Base-by-base conservation (phyloP, 2,797 vertebrate genomes). In the Myotis planiceps region DNA sequence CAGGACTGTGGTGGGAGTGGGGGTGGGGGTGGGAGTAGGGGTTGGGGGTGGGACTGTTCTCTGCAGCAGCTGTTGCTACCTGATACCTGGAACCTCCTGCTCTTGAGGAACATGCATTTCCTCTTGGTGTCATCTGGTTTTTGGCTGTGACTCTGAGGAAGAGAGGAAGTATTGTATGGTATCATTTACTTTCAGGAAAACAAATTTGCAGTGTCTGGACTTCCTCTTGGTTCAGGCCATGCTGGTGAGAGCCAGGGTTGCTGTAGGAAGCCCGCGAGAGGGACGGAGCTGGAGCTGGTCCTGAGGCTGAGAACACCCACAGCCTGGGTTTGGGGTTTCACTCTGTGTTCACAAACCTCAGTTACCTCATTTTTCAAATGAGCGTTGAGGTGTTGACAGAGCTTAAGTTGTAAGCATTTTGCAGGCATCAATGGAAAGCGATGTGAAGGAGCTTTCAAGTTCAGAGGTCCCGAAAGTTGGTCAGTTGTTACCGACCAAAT, bases 81-180 rank as follows among this genome's bases (percentile, higher is more conserved):
- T 74, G 89, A 96, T 45, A 82, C 96, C 92, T 94, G 87, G 66
- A 80, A 63, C 37, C n/a, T 21, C 14, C 27, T 60, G 89, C 82
- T 85, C 0, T 97, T 96, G 92, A 96, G 95, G 92, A 95, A 95
- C 16, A 0, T 58, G 37, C 23, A 23, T 88, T 90, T 95, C 93
- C 93, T 80, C 65, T 94, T 83, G 90, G 92, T 63, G 51, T 93
- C 74, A 2, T 32, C 4, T 60, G 81, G 21, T 12, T 34, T 74
- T 94, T 94, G 96, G 90, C 94, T 78, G 0, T 47, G 88, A 65
- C 76, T 60, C 39, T 55, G 81, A 82, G 93, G 90, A 88, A 71
- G 60, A 93, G 82, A 92, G 81, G 74, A 92, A 88, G 85, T 74
- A 45, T 83, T n/a, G 6, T 45, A 25, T 65, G 19, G 82, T 91